Evolutionary conservation across 1,140 invertebrate species (phyloP).

Genomic region (Megalopta genalis): DNA sequence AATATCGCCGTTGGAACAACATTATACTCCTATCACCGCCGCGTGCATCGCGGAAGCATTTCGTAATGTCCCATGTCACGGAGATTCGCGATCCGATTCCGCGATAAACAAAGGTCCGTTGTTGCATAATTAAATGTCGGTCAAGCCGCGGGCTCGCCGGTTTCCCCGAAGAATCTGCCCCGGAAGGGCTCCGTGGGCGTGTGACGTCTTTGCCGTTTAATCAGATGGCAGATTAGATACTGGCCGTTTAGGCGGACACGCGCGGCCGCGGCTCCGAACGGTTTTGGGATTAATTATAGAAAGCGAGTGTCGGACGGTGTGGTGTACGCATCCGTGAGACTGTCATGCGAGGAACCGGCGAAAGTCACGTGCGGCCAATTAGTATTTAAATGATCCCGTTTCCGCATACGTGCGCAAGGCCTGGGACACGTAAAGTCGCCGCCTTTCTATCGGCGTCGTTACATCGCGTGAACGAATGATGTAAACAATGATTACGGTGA

Average conservation of each 20-base stretch:
- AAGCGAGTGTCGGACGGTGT: conserved; percentile 50
- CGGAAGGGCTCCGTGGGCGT: not conserved
- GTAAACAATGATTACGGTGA: too few species aligned
- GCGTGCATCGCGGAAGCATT: too few species aligned
- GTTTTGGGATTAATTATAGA: conserved; percentile 63
- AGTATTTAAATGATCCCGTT: conserved; percentile 33
- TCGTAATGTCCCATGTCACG: too few species aligned
- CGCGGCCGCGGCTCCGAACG: conserved; percentile 20
- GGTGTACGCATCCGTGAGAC: conserved; percentile 27
- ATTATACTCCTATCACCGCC: too few species aligned
- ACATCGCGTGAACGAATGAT: not conserved
- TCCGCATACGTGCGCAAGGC: conserved; percentile 35
- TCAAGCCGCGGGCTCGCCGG: not conserved
- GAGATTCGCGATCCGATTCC: not conserved
- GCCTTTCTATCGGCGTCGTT: not conserved
- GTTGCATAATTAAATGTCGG: not conserved
- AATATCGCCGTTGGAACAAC: too few species aligned
- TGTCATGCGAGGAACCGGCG: conserved; percentile 29
- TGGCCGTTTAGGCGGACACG: conserved; percentile 19
- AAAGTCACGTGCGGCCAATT: conserved; percentile 58
- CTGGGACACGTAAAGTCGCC: not conserved
- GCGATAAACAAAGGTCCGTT: not conserved
- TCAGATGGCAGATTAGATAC: conserved; percentile 47
- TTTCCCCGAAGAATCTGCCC: not conserved
- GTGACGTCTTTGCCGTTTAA: conserved; percentile 16